phyloP scores from a whole-genome alignment of 2,113 vertebrate genomes.

The Caretta caretta region DNA sequence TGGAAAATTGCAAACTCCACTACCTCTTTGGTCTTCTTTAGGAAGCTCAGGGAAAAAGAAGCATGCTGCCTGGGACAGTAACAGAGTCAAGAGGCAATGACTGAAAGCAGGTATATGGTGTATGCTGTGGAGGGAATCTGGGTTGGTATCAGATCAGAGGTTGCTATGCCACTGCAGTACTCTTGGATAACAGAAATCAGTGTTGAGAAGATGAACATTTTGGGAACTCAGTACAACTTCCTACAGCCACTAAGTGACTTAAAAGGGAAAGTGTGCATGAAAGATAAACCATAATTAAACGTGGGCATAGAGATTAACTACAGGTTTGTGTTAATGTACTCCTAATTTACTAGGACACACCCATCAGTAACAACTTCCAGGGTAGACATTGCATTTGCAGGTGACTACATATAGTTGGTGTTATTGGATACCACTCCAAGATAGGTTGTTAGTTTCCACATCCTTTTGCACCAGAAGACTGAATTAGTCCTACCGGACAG shows the following conservation, averaged over 20 bases:
- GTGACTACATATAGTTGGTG: background rate
- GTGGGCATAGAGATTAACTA: background rate
- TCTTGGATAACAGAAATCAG: background rate
- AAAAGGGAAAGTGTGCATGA: constrained; percentile 5
- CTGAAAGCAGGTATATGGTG: background rate
- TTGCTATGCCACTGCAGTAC: background rate
- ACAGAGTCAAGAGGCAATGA: background rate
- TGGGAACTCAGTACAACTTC: constrained; percentile 26
- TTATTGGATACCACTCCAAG: constrained; percentile 5
- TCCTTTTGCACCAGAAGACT: constrained; percentile 33
- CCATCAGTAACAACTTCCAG: constrained; percentile 45
- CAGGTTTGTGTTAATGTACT: background rate
- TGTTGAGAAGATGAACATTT: background rate
- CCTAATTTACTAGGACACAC: constrained; percentile 50
- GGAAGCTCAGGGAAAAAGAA: background rate
- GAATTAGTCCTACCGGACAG: background rate
- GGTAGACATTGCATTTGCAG: constrained; percentile 8
- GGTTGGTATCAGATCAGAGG: background rate
- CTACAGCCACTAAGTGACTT: background rate
- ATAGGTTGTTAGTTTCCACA: constrained; percentile 27
- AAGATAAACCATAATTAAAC: constrained; percentile 46
- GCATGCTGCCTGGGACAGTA: background rate
- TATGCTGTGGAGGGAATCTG: background rate
- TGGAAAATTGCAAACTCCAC: background rate
- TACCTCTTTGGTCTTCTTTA: background rate